Evolutionary conservation across 2,797 vertebrate genomes (phyloP), one percentile per base, ranked within the genome.

Genomic region (Eulemur albifrons): DNA sequence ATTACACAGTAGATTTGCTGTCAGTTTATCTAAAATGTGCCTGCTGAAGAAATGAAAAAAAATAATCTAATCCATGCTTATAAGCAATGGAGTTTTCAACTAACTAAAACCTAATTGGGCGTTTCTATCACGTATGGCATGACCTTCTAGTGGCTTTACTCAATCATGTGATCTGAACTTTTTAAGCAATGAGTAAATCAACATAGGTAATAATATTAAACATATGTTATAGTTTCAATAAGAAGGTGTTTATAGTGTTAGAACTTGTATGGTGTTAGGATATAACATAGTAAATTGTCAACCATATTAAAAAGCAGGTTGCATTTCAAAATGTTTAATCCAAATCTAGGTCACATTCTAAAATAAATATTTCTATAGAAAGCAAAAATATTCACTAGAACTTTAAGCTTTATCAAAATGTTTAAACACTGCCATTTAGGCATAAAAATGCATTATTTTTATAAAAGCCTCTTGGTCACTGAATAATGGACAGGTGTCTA

Each of bases 311-410:
- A 94, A 97, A 76, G 18, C 12, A 61, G 23, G 25, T 25, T 70
- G 30, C 30, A 75, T 87, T 95, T 91, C 35, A 88, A 86, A 95
- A 82, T 57, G 13, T 86, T 88, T 88, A 27, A 88, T 84, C 35
- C 35, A 93, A 92, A 72, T 81, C n/a, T 40, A 87, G 54, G 38
- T 2, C 13, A 40, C 45, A 73, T 73, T 90, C 72, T 61, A 11
- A 89, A 67, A 23, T 17, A 77, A 77, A 4, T 35, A 63, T 45
- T 27, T 92, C 6, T 77, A 92, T 6, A 88, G 25, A 82, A 63
- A 65, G 23, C 8, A 80, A 54, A 48, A 73, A 50, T 43, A 75
- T 81, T 80, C 85, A 73, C 27, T 45, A 79, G 40, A 93, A 75
- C 0, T 50, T 82, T 30, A 70, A 32, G 14, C 30, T 95, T 83